Evolutionary conservation across 92 coral and sea anemone species (phyloP), one percentile per base, ranked within the genome.

Genomic region (Isaurus tuberculatus): DNA sequence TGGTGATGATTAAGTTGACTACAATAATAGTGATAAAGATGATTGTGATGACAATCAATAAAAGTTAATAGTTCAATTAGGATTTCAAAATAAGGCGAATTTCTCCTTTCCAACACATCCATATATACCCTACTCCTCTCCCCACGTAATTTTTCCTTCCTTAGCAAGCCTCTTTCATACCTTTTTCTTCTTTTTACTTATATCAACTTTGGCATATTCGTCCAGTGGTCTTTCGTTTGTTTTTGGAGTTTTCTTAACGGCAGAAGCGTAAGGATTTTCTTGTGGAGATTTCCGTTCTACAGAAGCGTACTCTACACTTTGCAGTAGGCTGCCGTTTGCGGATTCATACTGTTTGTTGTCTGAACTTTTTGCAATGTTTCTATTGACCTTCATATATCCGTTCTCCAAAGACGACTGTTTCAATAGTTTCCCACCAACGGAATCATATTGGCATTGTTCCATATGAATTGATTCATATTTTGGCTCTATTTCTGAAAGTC

Each of bases 151-250:
- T n/a, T n/a, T n/a, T n/a, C n/a, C n/a, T n/a, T n/a, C n/a, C n/a
- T n/a, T n/a, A n/a, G n/a, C n/a, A n/a, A n/a, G n/a, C n/a, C n/a
- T n/a, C n/a, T n/a, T n/a, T n/a, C n/a, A n/a, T 70, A 70, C 64
- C 42, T 44, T 28, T 48, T 44, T 73, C 43, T 46, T 73, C 81
- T 75, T 75, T n/a, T 75, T 75, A 32, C 49, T 53, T 31, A 53
- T 32, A 29, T 55, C 81, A 34, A 75, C 81, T 25, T 75, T 67
- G 30, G 81, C 81, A 36, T 75, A 75, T 27, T 31, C 51, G 20
- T 57, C 81, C 25, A 17, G 30, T 57, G 81, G 81, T 0, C 40
- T 57, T 49, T 23, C 28, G 49, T 25, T 75, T 17, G 20, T 37
- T 55, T 11, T 29, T 16, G 67, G 49, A 57, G 51, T 75, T 15